Percentiles rank a stretch among this genome's conserved stretches.
Conservation (phyloP, 2,113 vertebrate species). For the Oryzias curvinotus region DNA sequence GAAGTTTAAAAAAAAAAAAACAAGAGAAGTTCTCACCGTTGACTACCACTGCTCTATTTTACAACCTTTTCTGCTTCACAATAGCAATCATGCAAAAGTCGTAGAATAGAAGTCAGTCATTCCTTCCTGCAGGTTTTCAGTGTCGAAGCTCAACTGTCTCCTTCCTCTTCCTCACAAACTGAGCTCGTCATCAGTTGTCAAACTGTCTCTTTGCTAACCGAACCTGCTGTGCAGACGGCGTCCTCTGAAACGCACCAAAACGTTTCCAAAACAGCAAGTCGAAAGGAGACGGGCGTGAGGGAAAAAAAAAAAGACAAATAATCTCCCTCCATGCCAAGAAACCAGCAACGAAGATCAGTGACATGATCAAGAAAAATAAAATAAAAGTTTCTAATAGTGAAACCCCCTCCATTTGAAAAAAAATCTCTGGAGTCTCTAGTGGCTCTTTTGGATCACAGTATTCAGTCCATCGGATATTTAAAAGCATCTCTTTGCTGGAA, state of each 20-base stretch:
- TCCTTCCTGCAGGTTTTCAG: background rate
- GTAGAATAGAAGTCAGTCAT: conserved; percentile 8
- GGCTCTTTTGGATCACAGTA: conserved; percentile 57
- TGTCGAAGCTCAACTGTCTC: background rate
- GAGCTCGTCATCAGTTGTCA: background rate
- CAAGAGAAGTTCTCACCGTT: conserved; percentile 12
- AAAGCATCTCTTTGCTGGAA: conserved; percentile 49
- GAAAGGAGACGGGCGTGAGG: conserved; percentile 7
- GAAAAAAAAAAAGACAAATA: conserved; percentile 2
- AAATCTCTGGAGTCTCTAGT: conserved; percentile 24
- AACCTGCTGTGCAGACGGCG: conserved; percentile 20
- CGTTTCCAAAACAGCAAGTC: conserved; percentile 24
- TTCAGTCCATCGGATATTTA: conserved; percentile 32
- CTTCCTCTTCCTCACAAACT: background rate
- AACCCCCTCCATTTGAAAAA: conserved; percentile 13
- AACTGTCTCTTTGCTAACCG: conserved; percentile 3
- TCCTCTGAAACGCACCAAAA: conserved; percentile 27
- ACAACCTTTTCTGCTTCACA: conserved; percentile 34
- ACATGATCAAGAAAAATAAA: conserved; percentile 17
- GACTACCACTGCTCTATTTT: background rate
- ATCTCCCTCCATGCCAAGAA: conserved; percentile 8
- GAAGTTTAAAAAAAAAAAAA: conserved; percentile 9
- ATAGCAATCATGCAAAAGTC: conserved; percentile 40
- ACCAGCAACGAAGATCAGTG: conserved; percentile 15
- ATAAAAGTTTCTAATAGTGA: conserved; percentile 19